Evolutionary conservation across 2,888 invertebrate species (phyloP), one percentile per base, ranked within the genome.

Genomic region (Ptychoptera contaminata): DNA sequence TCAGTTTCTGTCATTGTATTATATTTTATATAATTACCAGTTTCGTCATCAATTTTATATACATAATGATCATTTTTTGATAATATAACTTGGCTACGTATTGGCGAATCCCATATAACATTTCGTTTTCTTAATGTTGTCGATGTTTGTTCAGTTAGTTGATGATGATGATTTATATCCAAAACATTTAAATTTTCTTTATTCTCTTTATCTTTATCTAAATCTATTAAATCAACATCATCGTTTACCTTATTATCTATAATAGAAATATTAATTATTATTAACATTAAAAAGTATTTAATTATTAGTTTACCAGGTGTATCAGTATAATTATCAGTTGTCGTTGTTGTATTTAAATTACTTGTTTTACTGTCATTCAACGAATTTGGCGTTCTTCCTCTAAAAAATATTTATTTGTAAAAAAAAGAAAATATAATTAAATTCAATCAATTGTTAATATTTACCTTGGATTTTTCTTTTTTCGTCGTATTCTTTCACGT

Each of bases 51-150:
- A 37, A 12, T 8, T 14, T 5, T 11, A 14, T 36, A 36, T 12
- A 36, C 14, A 14, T 36, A 36, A 36, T 36, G 36, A 36, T 36
- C 36, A 14, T 12, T 12, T 12, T 36, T 32, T 23, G 6, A 30
- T 16, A 31, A 14, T 8, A 16, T 15, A 12, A 44, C 11, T 40
- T 44, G 38, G 37, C 45, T 43, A 39, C 43, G 60, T 35, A 65
- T 58, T 10, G 65, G 60, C 7, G 60, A 62, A 34, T 65, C 59
- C 65, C 65, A 65, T 49, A 65, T 63, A 11, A 65, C 66, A 49
- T 62, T 66, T 2, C 65, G 59, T 47, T 64, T 65, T 48, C 59
- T 60, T 37, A 47, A 34, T 43, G 52, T 55, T 11, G n/a, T 32
- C 12, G 36, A 9, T 36, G 2, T 8, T 36, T 11, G 36, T 12